Conservation (phyloP, 1,140 invertebrate genomes). For the Sycophila sp. region DNA sequence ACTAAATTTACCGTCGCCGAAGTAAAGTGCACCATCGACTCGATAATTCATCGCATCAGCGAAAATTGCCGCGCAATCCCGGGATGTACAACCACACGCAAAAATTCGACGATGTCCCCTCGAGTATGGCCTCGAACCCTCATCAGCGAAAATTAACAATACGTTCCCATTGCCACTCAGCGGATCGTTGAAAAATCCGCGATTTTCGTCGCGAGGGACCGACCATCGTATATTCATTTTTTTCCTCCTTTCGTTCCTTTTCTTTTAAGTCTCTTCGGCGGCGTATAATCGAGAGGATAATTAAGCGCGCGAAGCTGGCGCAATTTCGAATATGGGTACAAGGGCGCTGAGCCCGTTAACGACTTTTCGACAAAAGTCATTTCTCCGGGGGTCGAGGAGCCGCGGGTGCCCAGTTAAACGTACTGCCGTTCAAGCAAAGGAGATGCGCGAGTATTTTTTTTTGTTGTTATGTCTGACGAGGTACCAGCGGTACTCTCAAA, state of each 20-base stretch:
- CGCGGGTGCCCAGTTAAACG: neutral
- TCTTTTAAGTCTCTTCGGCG: neutral
- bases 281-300: conserved; percentile 28
- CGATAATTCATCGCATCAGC: too few relatives aligned
- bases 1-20: too few relatives aligned
- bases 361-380: conserved; percentile 17
- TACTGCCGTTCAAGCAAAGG: too few relatives aligned
- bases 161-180: conserved; percentile 7
- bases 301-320: conserved; percentile 17
- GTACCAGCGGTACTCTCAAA: too few relatives aligned
- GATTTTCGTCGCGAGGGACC: neutral
- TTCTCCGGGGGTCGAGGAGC: neutral
- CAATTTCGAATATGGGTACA: conserved; percentile 10
- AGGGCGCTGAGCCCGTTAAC: neutral
- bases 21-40: too few relatives aligned
- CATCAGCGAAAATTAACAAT: conserved; percentile 2
- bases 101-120: too few relatives aligned
- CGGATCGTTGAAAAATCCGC: too few relatives aligned
- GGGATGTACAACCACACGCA: too few relatives aligned
- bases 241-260: too few relatives aligned
- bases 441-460: too few relatives aligned
- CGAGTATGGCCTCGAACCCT: neutral
- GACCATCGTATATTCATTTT: neutral
- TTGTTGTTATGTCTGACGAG: too few relatives aligned
- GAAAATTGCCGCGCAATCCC: too few relatives aligned